A percentile compares a stretch with the other conserved stretches of the same genome.
phyloP scores from a whole-genome alignment of 2,797 vertebrate genomes.

The Peromyscus eremicus region DNA sequence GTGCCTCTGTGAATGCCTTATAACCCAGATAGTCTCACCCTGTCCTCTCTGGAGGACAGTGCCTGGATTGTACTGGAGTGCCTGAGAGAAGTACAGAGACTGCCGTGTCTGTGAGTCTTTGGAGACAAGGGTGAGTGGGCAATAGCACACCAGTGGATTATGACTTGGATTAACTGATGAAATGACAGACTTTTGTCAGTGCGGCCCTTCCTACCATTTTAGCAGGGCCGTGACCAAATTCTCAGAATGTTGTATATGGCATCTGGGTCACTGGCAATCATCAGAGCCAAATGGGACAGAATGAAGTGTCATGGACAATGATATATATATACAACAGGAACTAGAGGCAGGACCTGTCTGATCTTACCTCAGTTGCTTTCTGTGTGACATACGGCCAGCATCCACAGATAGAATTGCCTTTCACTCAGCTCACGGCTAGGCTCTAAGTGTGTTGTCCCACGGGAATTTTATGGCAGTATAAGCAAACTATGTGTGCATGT shows the following conservation, averaged over 20 bases:
- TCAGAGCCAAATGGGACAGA: background rate
- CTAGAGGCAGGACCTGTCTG: background rate
- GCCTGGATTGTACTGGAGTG: conserved; percentile 7
- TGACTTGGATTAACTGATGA: background rate
- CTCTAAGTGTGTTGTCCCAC: conserved; percentile 21
- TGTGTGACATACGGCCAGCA: background rate
- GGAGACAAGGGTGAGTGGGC: background rate
- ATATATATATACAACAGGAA: background rate
- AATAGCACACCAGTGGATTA: background rate
- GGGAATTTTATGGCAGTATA: background rate
- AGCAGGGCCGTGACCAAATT: conserved; percentile 2
- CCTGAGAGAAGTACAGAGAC: background rate
- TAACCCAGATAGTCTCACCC: background rate
- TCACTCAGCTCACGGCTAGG: background rate
- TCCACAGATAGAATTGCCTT: background rate
- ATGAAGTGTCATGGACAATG: background rate
- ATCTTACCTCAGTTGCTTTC: background rate
- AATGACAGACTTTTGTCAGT: background rate
- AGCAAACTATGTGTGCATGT: conserved; percentile 38
- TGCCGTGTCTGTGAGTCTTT: background rate
- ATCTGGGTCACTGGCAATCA: background rate
- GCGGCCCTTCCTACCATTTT: background rate
- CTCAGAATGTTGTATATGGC: conserved; percentile 37
- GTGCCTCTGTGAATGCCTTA: background rate
- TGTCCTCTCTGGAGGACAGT: background rate